Evolutionary conservation across 1,140 invertebrate genomes (phyloP).

Genomic region (Lerema accius): DNA sequence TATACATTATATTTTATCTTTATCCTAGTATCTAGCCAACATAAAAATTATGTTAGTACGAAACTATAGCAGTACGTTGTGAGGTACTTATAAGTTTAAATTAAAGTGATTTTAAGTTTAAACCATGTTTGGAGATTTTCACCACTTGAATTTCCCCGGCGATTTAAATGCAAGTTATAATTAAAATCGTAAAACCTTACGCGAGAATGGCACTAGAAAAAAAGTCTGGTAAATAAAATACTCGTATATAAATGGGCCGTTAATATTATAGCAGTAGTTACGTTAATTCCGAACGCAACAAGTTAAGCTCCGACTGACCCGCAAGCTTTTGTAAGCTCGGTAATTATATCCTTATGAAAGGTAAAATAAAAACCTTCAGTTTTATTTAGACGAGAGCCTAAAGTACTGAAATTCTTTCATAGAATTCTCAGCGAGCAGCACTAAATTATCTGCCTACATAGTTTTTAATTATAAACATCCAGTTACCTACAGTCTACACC

Average conservation of each 20-base stretch:
- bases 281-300: slow-evolving; percentile 49
- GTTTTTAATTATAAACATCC: slow-evolving; percentile 43
- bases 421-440: slow-evolving; percentile 14
- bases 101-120: too few species aligned
- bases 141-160: not conserved
- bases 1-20: too few species aligned
- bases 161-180: not conserved
- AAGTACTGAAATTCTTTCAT: slow-evolving; percentile 30
- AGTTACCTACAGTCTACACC: slow-evolving; percentile 16
- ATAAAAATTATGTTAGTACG: too few species aligned
- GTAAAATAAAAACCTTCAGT: slow-evolving; percentile 20
- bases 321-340: slow-evolving; percentile 36
- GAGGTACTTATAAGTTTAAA: too few species aligned
- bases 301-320: slow-evolving; percentile 44
- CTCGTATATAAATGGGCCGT: slow-evolving; percentile 11
- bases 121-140: too few species aligned
- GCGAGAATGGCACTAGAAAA: not conserved
- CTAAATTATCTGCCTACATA: slow-evolving; percentile 37
- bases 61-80: too few species aligned
- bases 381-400: slow-evolving; percentile 21
- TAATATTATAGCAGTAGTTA: slow-evolving; percentile 19
- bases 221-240: not conserved
- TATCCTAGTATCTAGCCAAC: too few species aligned
- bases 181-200: not conserved
- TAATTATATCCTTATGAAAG: slow-evolving; percentile 29